Conservation (phyloP, 2,113 vertebrate genomes). For the Paracanthobrama guichenoti region DNA sequence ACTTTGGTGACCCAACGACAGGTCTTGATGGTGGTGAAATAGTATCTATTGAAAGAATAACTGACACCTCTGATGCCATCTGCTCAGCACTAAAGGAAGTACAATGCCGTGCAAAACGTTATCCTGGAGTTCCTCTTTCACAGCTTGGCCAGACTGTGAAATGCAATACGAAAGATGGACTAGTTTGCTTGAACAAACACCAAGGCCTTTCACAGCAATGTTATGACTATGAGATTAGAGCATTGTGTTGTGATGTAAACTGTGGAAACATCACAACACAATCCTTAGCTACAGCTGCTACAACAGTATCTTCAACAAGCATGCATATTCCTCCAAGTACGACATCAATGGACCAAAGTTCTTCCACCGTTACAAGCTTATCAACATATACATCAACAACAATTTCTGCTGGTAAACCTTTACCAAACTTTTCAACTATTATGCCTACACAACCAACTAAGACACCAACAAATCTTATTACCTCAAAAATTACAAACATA, state of each 20-base stretch:
- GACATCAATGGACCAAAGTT: background rate
- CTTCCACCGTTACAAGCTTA: background rate
- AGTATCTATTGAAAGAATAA: slow-evolving; percentile 40
- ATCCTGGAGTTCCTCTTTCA: background rate
- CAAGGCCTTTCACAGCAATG: background rate
- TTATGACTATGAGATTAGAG: slow-evolving; percentile 1
- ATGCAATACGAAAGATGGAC: slow-evolving; percentile 42
- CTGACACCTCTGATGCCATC: background rate
- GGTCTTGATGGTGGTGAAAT: slow-evolving; percentile 48
- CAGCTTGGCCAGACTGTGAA: slow-evolving; percentile 58
- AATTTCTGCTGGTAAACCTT: background rate
- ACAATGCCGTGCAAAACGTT: slow-evolving; percentile 53
- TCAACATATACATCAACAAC: too few species aligned
- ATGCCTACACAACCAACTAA: too few species aligned
- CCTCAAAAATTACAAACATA: too few species aligned
- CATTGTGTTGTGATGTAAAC: slow-evolving; percentile 35
- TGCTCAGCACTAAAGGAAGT: slow-evolving; percentile 27
- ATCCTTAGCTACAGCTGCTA: background rate
- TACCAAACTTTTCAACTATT: too few species aligned
- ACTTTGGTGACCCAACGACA: slow-evolving; percentile 28
- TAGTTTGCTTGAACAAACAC: slow-evolving; percentile 62
- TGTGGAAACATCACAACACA: background rate
- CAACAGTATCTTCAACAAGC: background rate
- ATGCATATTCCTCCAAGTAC: background rate
- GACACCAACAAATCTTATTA: too few species aligned